These are phyloP conservation scores for Gasterosteus nipponicus DNA, from an alignment of 2,113 vertebrate species.

Conservation along the genomic window DNA sequence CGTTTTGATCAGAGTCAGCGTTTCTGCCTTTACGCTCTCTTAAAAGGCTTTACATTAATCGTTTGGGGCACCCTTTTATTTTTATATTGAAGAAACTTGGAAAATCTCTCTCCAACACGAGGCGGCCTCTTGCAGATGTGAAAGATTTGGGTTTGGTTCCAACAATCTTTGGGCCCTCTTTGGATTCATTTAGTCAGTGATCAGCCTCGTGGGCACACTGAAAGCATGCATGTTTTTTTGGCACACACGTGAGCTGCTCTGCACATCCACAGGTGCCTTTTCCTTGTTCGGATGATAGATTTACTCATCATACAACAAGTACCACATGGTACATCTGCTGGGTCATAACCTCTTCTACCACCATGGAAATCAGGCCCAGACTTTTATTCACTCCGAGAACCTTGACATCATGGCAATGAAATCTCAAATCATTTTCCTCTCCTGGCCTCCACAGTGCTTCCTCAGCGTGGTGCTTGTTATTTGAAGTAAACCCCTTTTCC, in stretches of 20 bases:
- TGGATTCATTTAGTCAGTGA: not conserved
- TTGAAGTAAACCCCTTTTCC: slow-evolving; percentile 29
- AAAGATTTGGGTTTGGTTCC: slow-evolving; percentile 15
- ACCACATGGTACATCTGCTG: slow-evolving; percentile 52
- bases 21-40: slow-evolving; percentile 60
- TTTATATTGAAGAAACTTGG: slow-evolving; percentile 27
- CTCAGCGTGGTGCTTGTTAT: slow-evolving; percentile 31
- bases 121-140: slow-evolving; percentile 8
- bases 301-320: slow-evolving; percentile 42
- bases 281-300: slow-evolving; percentile 55
- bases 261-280: not conserved
- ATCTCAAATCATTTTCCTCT: slow-evolving; percentile 15
- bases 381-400: slow-evolving; percentile 36
- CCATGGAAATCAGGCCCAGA: slow-evolving; percentile 61
- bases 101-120: slow-evolving; percentile 7
- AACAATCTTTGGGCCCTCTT: not conserved
- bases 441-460: slow-evolving; percentile 9
- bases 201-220: not conserved
- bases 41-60: slow-evolving; percentile 61
- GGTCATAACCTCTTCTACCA: slow-evolving; percentile 38
- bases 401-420: slow-evolving; percentile 26
- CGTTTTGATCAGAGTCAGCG: slow-evolving; percentile 72
- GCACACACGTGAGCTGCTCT: slow-evolving; percentile 31
- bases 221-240: not conserved
- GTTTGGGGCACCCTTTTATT: slow-evolving; percentile 15